These are phyloP conservation scores for Xyrichtys novacula DNA, from an alignment of 2,797 vertebrate species.

Conservation along the genomic window DNA sequence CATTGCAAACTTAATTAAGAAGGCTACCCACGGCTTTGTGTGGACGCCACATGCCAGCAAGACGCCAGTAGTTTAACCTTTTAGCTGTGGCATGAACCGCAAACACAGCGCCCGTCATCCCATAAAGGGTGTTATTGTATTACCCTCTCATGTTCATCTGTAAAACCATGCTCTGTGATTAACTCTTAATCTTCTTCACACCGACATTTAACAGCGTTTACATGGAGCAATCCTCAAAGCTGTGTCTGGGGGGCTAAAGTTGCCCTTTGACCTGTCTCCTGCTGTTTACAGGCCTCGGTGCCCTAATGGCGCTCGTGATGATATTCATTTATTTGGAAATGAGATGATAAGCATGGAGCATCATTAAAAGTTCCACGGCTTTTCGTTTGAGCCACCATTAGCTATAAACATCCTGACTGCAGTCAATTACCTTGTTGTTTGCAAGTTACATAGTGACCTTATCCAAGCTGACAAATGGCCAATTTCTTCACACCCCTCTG, in stretches of 20 bases:
- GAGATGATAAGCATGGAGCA: conserved; percentile 47
- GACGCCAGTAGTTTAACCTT: conserved; percentile 31
- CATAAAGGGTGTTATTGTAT: conserved; percentile 39
- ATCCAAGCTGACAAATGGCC: conserved; percentile 80
- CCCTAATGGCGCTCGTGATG: conserved; percentile 39
- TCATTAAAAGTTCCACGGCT: conserved; percentile 48
- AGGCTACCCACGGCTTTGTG: conserved; percentile 27
- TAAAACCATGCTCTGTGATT: conserved; percentile 44
- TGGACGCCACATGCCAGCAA: conserved; percentile 26
- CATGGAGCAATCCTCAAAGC: conserved; percentile 16
- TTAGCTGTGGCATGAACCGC: conserved; percentile 27
- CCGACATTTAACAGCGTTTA: conserved; percentile 15
- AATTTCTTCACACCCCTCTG: conserved; percentile 70
- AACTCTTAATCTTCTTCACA: conserved; percentile 30
- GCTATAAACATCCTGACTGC: conserved; percentile 44
- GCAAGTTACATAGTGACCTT: conserved; percentile 78
- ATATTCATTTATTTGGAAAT: conserved; percentile 58
- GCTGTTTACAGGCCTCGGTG: conserved; percentile 8
- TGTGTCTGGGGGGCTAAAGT: conserved; percentile 6
- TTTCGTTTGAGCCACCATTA: conserved; percentile 44
- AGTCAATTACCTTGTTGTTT: conserved; percentile 71
- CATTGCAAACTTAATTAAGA: conserved; percentile 67
- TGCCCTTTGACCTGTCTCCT: conserved; percentile 32
- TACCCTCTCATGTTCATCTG: conserved; percentile 26
- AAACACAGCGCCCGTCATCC: conserved; percentile 10